Base-by-base conservation (phyloP, 1,140 invertebrate genomes). In the Pseudomyrmex sp. region DNA sequence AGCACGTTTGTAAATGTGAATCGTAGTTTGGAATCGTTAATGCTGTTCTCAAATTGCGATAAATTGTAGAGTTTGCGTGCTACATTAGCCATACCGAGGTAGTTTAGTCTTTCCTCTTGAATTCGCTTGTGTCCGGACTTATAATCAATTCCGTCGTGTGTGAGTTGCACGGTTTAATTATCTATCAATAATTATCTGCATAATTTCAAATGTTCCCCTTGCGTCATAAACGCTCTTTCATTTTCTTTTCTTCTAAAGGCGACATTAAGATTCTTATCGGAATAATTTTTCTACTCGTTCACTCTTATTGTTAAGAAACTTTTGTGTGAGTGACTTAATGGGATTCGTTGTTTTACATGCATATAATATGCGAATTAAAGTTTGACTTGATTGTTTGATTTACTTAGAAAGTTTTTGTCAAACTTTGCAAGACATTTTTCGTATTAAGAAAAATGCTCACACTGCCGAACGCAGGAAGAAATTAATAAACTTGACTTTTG, bases 1-100 rank as follows among this genome's bases (percentile, higher is more conserved):
- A 10, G 5, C 12, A 3, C 10, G n/a, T 61, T 48, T 23, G 20
- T 46, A 50, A 50, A 52, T 35, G 23, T 63, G 35, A 10, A 8
- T 50, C 7, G 15, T 52, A 50, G 9, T 26, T 48, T 61, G 15
- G 5, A 15, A 12, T 62, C 10, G 15, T 63, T 63, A 52, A 52
- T 63, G 20, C 1, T 62, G 20, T 62, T n/a, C 35, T 35, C 15
- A 63, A 62, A 75, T 75, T 35, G 61, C 13, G 20, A 75, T 46
- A 50, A 75, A 75, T 75, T 63, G n/a, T 3, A 62, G 15, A 63
- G 23, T 75, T 62, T 75, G 15, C 15, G 15, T n/a, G 35, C 15
- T 26, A n/a, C 9, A 75, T 62, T 61, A 74, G 35, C 26, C 18
- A 54, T 54, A 61, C 20, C 15, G 46, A 62, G 15, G 0, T 61